Conservation (phyloP, 2,888 invertebrate genomes). For the Schizotus pectinicornis region DNA sequence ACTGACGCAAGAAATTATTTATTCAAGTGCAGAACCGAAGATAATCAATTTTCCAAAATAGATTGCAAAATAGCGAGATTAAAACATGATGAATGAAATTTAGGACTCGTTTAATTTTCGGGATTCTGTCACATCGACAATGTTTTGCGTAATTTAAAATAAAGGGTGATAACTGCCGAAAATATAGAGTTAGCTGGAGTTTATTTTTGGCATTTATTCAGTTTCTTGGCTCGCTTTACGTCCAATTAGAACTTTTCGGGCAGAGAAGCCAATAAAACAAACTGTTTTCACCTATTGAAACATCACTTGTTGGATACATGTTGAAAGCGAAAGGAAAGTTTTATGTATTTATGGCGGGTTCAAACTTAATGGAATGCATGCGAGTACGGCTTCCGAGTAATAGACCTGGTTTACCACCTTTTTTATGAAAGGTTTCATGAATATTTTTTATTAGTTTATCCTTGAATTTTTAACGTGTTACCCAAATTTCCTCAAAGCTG, state of each 20-base stretch:
- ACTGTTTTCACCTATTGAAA: no score
- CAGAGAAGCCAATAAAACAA: no score
- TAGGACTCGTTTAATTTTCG: constrained; percentile 1
- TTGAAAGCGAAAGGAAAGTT: not conserved
- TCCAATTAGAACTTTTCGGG: no score
- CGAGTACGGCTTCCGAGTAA: constrained; percentile 10
- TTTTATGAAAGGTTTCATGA: constrained; percentile 22
- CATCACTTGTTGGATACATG: no score
- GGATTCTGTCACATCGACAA: not conserved
- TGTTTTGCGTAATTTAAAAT: not conserved
- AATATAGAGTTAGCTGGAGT: not conserved
- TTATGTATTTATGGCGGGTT: constrained; percentile 9
- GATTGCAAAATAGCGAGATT: constrained; percentile 16
- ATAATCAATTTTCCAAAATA: constrained; percentile 23
- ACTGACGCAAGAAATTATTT: constrained; percentile 8
- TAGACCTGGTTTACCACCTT: constrained; percentile 18
- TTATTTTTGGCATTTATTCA: no score
- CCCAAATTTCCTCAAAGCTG: not conserved
- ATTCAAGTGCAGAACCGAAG: constrained; percentile 7
- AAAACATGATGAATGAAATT: constrained; percentile 18
- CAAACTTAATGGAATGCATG: constrained; percentile 14
- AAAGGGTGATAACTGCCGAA: constrained; percentile 2
- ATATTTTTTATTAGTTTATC: constrained; percentile 19
- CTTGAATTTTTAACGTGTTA: constrained; percentile 15
- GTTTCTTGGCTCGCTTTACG: no score